These are phyloP conservation scores for Adoxophyes honmai DNA, from an alignment of 1,140 invertebrate genomes.

Conservation along the genomic window DNA sequence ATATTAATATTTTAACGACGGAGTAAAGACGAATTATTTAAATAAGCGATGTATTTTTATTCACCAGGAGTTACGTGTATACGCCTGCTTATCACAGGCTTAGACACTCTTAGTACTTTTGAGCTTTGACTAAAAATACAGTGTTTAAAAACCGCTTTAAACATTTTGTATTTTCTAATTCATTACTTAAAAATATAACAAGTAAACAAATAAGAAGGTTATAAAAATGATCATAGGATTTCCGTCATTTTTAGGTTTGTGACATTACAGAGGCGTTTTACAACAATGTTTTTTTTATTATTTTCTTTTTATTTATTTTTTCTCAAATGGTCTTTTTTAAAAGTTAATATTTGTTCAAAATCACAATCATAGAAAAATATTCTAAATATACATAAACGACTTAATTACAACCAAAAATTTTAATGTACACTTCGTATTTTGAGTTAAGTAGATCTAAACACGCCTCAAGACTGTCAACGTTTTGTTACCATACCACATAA, in stretches of 20 bases:
- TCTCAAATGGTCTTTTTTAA: too few relatives aligned
- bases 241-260: background rate
- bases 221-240: slow-evolving; percentile 20
- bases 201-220: slow-evolving; percentile 26
- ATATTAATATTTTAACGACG: slow-evolving; percentile 21
- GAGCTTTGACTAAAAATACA: slow-evolving; percentile 15
- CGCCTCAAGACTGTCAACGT: too few relatives aligned
- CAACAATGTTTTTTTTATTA: background rate
- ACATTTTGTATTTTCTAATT: slow-evolving; percentile 28
- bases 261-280: background rate
- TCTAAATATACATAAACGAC: too few relatives aligned
- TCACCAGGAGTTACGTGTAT: slow-evolving; percentile 46
- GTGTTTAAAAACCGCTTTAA: slow-evolving; percentile 23
- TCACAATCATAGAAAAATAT: too few relatives aligned
- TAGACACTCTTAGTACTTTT: background rate
- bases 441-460: too few relatives aligned
- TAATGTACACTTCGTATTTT: too few relatives aligned
- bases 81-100: slow-evolving; percentile 24
- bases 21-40: slow-evolving; percentile 11
- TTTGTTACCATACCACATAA: too few relatives aligned
- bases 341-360: too few relatives aligned
- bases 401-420: too few relatives aligned
- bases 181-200: slow-evolving; percentile 14
- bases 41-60: slow-evolving; percentile 13
- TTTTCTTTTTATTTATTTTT: background rate